phyloP scores from a whole-genome alignment of 2,797 vertebrate species.

The Macropus fuliginosus region DNA sequence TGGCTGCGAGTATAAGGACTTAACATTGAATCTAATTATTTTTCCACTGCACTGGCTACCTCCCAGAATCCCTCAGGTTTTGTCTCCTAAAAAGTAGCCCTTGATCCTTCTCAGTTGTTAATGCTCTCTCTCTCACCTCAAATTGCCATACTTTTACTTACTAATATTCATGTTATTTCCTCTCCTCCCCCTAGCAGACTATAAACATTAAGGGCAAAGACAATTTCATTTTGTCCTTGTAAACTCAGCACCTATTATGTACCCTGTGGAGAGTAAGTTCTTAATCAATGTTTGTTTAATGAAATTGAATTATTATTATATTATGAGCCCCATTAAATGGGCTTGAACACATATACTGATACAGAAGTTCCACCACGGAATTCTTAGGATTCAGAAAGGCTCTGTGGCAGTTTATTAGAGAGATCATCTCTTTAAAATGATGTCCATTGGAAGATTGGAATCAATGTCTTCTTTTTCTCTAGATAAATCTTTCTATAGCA shows the following conservation, averaged over 20 bases:
- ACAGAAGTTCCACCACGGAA: background rate
- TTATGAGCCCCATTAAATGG: background rate
- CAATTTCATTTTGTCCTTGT: background rate
- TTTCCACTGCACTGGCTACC: background rate
- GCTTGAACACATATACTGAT: background rate
- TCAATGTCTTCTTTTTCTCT: background rate
- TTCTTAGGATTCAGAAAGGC: constrained; percentile 1
- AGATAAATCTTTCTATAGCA: background rate
- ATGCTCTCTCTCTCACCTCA: background rate
- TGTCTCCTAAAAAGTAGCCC: background rate
- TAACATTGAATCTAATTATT: background rate
- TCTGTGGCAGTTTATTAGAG: background rate
- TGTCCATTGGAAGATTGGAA: background rate
- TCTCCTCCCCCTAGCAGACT: background rate
- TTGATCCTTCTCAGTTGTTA: background rate
- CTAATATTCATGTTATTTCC: background rate
- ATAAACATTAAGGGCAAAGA: background rate
- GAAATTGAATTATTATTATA: background rate
- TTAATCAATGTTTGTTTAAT: background rate
- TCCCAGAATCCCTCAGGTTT: background rate
- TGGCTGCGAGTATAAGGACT: background rate
- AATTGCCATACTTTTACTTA: background rate
- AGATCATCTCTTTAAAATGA: background rate
- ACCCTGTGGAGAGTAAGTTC: background rate
- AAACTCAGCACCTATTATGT: background rate